Base-by-base conservation (phyloP, 2,113 vertebrate genomes). In the Perccottus glenii region DNA sequence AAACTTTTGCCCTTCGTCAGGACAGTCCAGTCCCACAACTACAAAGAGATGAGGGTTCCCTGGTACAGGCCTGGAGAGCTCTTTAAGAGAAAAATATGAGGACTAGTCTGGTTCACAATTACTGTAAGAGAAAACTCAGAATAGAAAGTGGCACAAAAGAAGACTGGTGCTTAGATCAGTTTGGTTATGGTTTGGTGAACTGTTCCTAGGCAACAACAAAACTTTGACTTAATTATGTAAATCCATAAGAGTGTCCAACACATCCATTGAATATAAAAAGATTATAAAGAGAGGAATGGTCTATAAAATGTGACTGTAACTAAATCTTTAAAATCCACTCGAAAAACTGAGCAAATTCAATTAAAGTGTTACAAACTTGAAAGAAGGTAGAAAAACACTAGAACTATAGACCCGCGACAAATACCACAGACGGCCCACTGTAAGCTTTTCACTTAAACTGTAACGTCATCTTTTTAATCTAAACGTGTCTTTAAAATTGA, bases 21-120 rank as follows among this genome's bases (percentile, higher is more conserved):
- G 70, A 53, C 51, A 80, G 65, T 71, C 61, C 59, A 59, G 81
- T 75, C 80, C 75, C 78, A 77, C 80, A 62, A 85, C 82, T 83
- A 79, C 70, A 47, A 51, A 59, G 66, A 81, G 81, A 83, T 84
- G 74, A 86, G 67, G 77, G 76, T 68, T 78, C 70, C 70, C 70
- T 76, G 68, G 56, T 76, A 78, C 82, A 73, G 78, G 77, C 62
- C 68, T 78, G 64, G 33, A 79, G 75, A 73, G 67, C 44, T 73
- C 64, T 49, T 61, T 27, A 66, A 8, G 19, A 33, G 53, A 65
- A 44, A 77, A 73, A 75, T 52, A 2, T 70, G 67, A 27, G 19
- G 19, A 27, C 19, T 3, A 27, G 19, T 27, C 19, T 2, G 19
- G 19, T 27, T 27, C 3, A 27, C 19, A 27, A 27, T 27, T 27